Percentiles rank a stretch among this genome's conserved stretches.
Evolutionary conservation across 2,113 vertebrate species (phyloP).

Genomic region (Oncorhynchus gorbuscha): DNA sequence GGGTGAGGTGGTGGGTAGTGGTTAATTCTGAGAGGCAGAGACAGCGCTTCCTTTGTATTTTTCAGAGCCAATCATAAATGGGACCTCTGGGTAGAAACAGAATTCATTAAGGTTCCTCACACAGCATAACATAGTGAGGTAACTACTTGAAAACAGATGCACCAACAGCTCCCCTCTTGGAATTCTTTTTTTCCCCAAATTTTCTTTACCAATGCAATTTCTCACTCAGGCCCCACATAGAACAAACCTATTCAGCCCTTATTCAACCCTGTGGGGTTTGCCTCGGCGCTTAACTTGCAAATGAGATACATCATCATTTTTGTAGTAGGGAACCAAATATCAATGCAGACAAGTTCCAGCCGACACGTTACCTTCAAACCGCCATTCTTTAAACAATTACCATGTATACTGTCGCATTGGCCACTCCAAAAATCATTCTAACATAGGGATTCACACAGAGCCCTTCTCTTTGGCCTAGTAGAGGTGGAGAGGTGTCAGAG

Average conservation of each 20-base stretch:
- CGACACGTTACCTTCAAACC: constrained; percentile 53
- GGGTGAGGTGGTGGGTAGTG: constrained; percentile 37
- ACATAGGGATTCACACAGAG: constrained; percentile 59
- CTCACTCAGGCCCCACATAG: constrained; percentile 45
- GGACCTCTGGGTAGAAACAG: constrained; percentile 49
- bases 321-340: constrained; percentile 59
- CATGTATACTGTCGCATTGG: constrained; percentile 47
- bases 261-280: constrained; percentile 46
- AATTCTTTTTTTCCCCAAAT: constrained; percentile 23
- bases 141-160: constrained; percentile 52
- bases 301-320: constrained; percentile 76
- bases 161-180: constrained; percentile 20
- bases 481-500: constrained; percentile 33
- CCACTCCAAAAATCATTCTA: constrained; percentile 56
- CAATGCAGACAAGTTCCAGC: constrained; percentile 60
- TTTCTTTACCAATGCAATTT: constrained; percentile 53
- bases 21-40: constrained; percentile 50
- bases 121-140: constrained; percentile 48
- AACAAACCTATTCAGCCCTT: constrained; percentile 51
- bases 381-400: constrained; percentile 23
- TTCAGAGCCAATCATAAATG: constrained; percentile 55
- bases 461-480: constrained; percentile 71
- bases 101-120: constrained; percentile 59
- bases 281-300: constrained; percentile 58
- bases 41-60: constrained; percentile 46